phyloP scores from a whole-genome alignment of 2,888 invertebrate genomes.

The Escarpia spicata region DNA sequence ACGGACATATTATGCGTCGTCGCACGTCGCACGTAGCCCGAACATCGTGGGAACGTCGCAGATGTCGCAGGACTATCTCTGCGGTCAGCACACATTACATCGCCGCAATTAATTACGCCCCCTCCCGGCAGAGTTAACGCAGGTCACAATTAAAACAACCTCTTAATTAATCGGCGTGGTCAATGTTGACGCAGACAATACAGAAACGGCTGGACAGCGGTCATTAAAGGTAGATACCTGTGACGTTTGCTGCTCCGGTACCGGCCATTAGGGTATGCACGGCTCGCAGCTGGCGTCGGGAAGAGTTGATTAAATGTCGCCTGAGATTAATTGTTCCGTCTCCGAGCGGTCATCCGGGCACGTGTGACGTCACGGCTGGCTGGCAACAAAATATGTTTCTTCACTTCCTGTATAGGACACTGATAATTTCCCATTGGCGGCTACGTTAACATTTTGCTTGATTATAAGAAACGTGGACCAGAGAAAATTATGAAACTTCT shows the following conservation, averaged over 20 bases:
- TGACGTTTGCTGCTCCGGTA: background rate
- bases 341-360: background rate
- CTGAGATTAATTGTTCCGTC: background rate
- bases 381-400: background rate
- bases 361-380: background rate
- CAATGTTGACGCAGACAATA: background rate
- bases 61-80: background rate
- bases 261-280: background rate
- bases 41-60: too few species aligned
- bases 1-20: too few species aligned
- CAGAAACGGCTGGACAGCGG: background rate
- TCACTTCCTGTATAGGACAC: background rate
- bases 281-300: background rate
- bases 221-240: background rate
- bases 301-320: background rate
- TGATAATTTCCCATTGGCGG: too few species aligned
- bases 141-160: background rate
- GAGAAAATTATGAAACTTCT: too few species aligned
- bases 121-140: background rate
- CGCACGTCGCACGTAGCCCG: too few species aligned
- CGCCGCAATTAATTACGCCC: background rate
- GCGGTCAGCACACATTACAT: background rate
- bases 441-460: too few species aligned
- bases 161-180: background rate
- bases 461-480: too few species aligned